Percentiles rank a stretch among this genome's conserved stretches.
Evolutionary conservation across 2,113 vertebrate species (phyloP).

Genomic region (Pedionomus torquatus): DNA sequence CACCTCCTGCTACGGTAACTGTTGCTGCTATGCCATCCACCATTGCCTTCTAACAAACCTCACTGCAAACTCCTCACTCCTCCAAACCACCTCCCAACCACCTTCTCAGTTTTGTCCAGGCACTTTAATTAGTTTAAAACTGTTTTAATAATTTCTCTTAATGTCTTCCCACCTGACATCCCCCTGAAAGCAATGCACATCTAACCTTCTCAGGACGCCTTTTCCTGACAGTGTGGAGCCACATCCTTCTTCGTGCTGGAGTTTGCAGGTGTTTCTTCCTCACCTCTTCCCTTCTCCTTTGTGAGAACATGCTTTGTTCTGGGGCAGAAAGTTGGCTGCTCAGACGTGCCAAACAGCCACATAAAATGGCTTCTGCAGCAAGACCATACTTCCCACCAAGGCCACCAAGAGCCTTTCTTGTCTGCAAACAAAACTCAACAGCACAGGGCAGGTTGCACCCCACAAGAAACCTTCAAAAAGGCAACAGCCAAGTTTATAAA

Average conservation of each 20-base stretch:
- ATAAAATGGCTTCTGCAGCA: not conserved
- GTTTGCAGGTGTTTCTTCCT: not conserved
- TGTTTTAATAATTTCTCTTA: not conserved
- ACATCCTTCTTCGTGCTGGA: not conserved
- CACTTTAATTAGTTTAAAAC: not conserved
- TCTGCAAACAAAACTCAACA: accelerated
- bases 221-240: not conserved
- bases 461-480: not conserved
- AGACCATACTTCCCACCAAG: accelerated
- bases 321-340: not conserved
- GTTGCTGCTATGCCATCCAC: not conserved
- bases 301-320: not conserved
- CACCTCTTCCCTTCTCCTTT: not conserved
- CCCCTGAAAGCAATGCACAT: not conserved
- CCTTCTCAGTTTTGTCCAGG: not conserved
- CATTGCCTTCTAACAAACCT: not conserved
- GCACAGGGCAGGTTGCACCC: not conserved
- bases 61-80: not conserved
- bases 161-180: not conserved
- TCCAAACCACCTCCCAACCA: not conserved
- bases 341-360: too few relatives aligned
- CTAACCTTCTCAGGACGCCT: not conserved
- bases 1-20: not conserved
- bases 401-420: not conserved
- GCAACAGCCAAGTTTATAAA: not conserved